Evolutionary conservation across 2,797 vertebrate genomes (phyloP).

Genomic region (Sebastes flavidus): DNA sequence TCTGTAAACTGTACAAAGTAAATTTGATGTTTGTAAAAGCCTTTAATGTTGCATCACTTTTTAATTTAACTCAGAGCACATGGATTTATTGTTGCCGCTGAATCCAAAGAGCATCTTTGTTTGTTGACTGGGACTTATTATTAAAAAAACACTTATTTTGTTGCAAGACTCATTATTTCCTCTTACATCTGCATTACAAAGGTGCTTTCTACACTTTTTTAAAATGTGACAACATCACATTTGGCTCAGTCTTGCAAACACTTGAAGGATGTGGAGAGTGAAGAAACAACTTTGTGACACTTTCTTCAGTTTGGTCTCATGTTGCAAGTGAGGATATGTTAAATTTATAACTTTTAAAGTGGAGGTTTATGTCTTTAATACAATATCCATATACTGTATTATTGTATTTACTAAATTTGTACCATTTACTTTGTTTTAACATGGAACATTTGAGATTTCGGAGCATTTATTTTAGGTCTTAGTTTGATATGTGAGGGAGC

Average conservation of each 20-base stretch:
- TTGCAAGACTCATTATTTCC: neutral
- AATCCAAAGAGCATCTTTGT: neutral
- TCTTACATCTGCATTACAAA: neutral
- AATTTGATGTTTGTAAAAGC: too few species aligned
- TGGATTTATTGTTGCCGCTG: neutral
- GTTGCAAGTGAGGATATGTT: neutral
- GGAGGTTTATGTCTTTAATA: neutral
- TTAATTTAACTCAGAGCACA: neutral
- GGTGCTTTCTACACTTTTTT: neutral
- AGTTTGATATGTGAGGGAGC: neutral
- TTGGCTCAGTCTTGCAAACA: slow-evolving; percentile 19
- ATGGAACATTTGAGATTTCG: neutral
- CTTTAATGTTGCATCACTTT: neutral
- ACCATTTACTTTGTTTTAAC: rapidly evolving
- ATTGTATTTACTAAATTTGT: neutral
- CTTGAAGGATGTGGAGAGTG: slow-evolving; percentile 45
- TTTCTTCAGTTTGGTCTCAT: neutral
- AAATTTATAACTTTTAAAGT: neutral
- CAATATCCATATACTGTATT: neutral
- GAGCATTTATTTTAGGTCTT: neutral
- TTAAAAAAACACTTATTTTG: neutral
- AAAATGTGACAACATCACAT: neutral
- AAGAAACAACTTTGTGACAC: slow-evolving; percentile 52
- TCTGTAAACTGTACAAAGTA: too few species aligned
- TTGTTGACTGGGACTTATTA: neutral